Evolutionary conservation across 2,797 vertebrate genomes (phyloP), one percentile per base, ranked within the genome.

Genomic region (Buceros bicornis): DNA sequence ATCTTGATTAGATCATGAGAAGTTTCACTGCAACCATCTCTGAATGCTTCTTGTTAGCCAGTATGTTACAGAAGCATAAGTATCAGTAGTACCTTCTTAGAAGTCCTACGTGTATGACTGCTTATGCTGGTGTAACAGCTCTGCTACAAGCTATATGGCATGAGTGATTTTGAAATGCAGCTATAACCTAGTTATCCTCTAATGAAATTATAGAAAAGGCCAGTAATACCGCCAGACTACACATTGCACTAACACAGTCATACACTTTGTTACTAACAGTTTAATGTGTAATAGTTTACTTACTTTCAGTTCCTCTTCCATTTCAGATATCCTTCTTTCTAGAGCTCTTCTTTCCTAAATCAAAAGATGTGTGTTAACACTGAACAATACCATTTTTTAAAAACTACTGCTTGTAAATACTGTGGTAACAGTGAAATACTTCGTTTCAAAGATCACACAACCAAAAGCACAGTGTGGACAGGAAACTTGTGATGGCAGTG

Each of bases 321-420:
- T 99, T 98, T 99, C 99, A 99, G 99, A 99, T 98, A 99, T 99
- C 98, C 99, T 99, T 99, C 99, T 99, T 99, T 99, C 99, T 98
- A 99, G 98, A 85, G 99, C 99, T 98, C 99, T 99, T 99, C 99
- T 99, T 99, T 99, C 99, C 99, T 98, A 97, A 70, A 97, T 82
- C 79, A 95, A 93, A 91, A 82, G 35, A 92, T 7, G 35, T 24
- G 47, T 65, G 93, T 98, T 98, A 98, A 89, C 56, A 45, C 76
- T 33, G 71, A 85, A 89, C 65, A 79, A 60, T 2, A 80, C 31
- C 22, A 78, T 31, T 50, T 76, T 83, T 62, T 2, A 50, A 82
- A 74, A 95, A 72, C 26, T 82, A 92, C 47, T 70, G 80, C 50
- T 97, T 87, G 35, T 93, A 96, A 95, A 91, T 83, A 86, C 57